Base-by-base conservation (phyloP, 2,113 vertebrate species). In the Galbula dea region DNA sequence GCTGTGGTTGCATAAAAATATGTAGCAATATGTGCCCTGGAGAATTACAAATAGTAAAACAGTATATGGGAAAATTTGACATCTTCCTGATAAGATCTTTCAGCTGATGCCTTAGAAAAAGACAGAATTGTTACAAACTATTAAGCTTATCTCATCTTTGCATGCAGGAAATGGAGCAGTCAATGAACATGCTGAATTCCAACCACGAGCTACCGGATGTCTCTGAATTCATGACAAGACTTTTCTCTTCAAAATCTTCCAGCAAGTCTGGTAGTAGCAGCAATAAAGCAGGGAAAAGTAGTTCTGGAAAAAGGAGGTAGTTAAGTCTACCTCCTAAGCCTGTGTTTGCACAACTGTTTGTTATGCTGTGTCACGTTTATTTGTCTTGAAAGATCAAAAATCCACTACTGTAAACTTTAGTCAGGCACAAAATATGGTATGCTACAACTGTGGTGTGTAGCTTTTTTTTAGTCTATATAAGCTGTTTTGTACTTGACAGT, bases 101-200 rank as follows among this genome's bases (percentile, higher is more conserved):
- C 15, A 83, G 9, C 15, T 55, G 46, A 65, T 86, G 46, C 29
- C 58, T 65, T 81, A 54, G n/a, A 48, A 90, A 77, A 26, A 61
- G 12, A 11, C 49, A 46, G 15, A 63, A 55, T 39, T 80, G 27
- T 88, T 74, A 68, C 7, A 4, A 34, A 6, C n/a, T 95, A 22
- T 75, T 96, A 77, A 87, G 11, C 12, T 77, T 69, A 49, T 93
- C 67, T 90, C 29, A 46, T 96, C 34, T 94, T 86, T 94, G 17
- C 63, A 12, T 92, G 72, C 97, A 99, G 99, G 99, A 99, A 97
- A 99, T 99, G 98, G 99, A 99, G 85, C 99, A 99, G 95, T 99
- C 99, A 66, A 99, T 99, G 99, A 99, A 99, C 96, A 99, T 99
- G 99, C 96, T 99, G 96, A 99, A 99, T 97, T 99, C 99, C 89